phyloP scores from a whole-genome alignment of 2,888 invertebrate genomes.

The Caenorhabditis sp. region DNA sequence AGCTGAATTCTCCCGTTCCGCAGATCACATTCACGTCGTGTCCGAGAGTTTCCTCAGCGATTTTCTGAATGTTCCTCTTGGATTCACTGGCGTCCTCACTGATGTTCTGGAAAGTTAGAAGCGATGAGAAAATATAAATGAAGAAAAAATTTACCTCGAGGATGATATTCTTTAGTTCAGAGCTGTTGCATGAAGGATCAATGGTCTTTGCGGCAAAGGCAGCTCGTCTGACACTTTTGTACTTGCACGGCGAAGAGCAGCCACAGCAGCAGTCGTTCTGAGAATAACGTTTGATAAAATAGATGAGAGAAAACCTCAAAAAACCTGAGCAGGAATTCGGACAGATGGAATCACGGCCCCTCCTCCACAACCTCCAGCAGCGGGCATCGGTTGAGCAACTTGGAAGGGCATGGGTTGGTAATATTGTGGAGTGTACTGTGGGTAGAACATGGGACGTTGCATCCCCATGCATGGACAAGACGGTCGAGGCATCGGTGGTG shows the following conservation, averaged over 20 bases:
- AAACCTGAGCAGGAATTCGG: slow-evolving; percentile 63
- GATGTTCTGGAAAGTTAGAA: slow-evolving; percentile 57
- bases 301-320: background rate
- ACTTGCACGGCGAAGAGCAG: slow-evolving; percentile 70
- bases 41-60: slow-evolving; percentile 65
- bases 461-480: slow-evolving; percentile 56
- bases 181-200: slow-evolving; percentile 73
- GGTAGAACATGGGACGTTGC: slow-evolving; percentile 45
- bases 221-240: slow-evolving; percentile 62
- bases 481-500: slow-evolving; percentile 61
- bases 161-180: slow-evolving; percentile 60
- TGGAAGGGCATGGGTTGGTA: slow-evolving; percentile 42
- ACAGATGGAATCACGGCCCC: slow-evolving; percentile 44
- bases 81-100: slow-evolving; percentile 69
- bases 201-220: slow-evolving; percentile 63
- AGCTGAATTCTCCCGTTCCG: slow-evolving; percentile 77
- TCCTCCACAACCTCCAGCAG: slow-evolving; percentile 53
- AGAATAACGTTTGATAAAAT: background rate
- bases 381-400: slow-evolving; percentile 36
- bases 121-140: slow-evolving; percentile 6
- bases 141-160: slow-evolving; percentile 38
- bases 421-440: slow-evolving; percentile 39
- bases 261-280: slow-evolving; percentile 78
- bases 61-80: slow-evolving; percentile 73
- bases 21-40: slow-evolving; percentile 71